phyloP scores from a whole-genome alignment of 2,113 vertebrate species.

The Mixornis gularis region DNA sequence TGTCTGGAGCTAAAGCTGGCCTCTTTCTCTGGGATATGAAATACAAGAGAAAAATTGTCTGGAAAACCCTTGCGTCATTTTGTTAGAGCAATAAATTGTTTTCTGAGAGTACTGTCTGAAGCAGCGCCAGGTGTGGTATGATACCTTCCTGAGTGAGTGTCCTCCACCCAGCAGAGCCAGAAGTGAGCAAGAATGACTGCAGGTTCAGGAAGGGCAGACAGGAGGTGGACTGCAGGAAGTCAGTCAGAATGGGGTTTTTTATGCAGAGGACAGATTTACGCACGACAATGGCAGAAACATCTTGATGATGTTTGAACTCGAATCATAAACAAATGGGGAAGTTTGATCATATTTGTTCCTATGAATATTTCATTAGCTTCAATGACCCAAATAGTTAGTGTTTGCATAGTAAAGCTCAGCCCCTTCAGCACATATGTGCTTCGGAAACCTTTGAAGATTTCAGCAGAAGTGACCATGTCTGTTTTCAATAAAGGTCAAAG shows the following conservation, averaged over 20 bases:
- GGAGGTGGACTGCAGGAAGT: neutral
- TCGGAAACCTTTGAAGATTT: neutral
- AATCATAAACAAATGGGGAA: neutral
- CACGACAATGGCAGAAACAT: neutral
- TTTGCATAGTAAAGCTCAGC: neutral
- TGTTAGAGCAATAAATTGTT: neutral
- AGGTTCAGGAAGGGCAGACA: neutral
- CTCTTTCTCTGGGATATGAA: neutral
- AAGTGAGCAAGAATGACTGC: neutral
- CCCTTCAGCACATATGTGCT: neutral
- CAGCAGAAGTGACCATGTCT: neutral
- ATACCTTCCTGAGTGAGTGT: neutral
- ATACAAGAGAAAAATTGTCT: neutral
- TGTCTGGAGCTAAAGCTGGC: neutral
- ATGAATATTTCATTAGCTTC: neutral
- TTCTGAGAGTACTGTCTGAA: neutral
- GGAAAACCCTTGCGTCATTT: neutral
- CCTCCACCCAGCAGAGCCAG: neutral
- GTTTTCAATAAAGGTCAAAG: neutral
- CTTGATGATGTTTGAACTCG: neutral
- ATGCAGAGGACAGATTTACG: neutral
- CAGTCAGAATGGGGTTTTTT: neutral
- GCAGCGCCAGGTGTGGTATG: neutral
- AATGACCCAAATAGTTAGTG: neutral
- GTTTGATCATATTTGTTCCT: neutral